A percentile compares a stretch with the other conserved stretches of the same genome.
Conservation (phyloP, 2,797 vertebrate species). For the Helarctos malayanus region DNA sequence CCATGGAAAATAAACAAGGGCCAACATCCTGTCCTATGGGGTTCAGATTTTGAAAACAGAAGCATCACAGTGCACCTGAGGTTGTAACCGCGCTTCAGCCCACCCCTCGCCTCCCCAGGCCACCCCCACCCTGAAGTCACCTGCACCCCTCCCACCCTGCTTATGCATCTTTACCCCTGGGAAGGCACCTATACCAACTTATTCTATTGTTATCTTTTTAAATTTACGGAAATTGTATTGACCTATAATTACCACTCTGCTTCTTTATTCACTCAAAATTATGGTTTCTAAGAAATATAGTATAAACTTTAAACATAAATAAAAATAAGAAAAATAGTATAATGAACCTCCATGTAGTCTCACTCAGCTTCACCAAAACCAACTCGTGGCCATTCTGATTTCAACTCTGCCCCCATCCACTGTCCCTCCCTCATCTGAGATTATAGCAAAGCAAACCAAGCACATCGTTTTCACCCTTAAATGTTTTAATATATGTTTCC, state of each 20-base stretch:
- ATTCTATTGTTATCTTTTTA: background rate
- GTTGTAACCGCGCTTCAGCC: background rate
- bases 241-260: background rate
- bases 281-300: background rate
- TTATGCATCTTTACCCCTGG: background rate
- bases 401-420: background rate
- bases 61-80: too few relatives aligned
- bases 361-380: background rate
- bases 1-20: background rate
- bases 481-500: background rate
- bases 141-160: background rate
- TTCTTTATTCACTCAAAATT: background rate
- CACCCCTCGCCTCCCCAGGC: too few relatives aligned
- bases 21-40: background rate
- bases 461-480: too few relatives aligned
- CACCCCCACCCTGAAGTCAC: background rate
- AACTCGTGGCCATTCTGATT: background rate
- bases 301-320: background rate
- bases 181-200: background rate
- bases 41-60: too few relatives aligned
- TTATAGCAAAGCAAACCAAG: background rate
- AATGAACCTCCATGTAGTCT: background rate
- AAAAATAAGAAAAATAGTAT: background rate
- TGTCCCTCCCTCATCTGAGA: rapidly evolving
- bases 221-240: background rate